A percentile compares a stretch with the other conserved stretches of the same genome.
Conservation (phyloP, 1,140 invertebrate genomes). For the Callitettix versicolor region DNA sequence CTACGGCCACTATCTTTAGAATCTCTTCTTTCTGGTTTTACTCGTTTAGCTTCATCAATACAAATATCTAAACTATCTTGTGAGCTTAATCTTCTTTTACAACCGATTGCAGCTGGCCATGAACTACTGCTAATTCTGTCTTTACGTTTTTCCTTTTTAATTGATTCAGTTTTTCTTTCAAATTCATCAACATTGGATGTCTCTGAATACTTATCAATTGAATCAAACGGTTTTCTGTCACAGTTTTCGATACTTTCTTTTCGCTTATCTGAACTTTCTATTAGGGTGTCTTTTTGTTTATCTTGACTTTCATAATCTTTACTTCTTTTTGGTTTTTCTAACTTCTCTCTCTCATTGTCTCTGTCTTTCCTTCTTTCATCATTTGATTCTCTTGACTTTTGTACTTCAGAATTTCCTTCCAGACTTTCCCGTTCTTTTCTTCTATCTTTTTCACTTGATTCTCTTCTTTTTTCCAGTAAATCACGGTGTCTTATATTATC, state of each 20-base stretch:
- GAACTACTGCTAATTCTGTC: conserved; percentile 21
- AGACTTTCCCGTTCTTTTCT: conserved; percentile 4
- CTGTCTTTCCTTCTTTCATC: conserved; percentile 6
- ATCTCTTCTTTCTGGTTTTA: conserved; percentile 54
- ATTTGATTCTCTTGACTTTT: conserved; percentile 1
- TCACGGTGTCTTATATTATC: conserved; percentile 1
- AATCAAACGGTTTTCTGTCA: conserved; percentile 10
- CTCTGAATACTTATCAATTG: conserved; percentile 15
- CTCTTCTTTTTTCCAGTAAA: conserved; percentile 8
- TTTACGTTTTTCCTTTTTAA: conserved; percentile 32
- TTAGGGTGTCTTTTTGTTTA: neutral
- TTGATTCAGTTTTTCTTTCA: conserved; percentile 29
- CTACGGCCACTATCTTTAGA: conserved; percentile 50
- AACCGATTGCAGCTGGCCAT: conserved; percentile 47
- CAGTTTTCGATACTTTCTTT: conserved; percentile 20
- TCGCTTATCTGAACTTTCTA: neutral
- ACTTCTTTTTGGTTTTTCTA: conserved; percentile 1
- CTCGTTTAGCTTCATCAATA: conserved; percentile 58
- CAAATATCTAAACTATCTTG: conserved; percentile 54
- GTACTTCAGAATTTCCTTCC: neutral
- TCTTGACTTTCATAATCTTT: conserved; percentile 5
- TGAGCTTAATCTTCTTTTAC: conserved; percentile 63
- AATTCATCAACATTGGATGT: conserved; percentile 20
- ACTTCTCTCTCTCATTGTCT: neutral
- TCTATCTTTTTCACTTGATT: conserved; percentile 12